phyloP scores from a whole-genome alignment of 2,797 vertebrate species.

The Lutra lutra region DNA sequence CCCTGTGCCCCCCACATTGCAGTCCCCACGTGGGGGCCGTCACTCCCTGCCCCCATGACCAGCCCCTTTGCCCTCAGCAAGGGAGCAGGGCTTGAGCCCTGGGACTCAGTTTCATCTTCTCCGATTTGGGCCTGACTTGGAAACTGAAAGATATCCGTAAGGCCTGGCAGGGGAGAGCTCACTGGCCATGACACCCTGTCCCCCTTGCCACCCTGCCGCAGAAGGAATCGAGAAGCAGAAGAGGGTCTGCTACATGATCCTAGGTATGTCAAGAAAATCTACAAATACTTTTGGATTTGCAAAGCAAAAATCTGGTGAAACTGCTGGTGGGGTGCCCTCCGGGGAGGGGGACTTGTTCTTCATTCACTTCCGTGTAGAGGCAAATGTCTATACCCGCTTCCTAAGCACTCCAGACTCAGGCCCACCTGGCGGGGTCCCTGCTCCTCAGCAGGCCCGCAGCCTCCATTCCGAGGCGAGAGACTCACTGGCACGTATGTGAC shows the following conservation, averaged over 20 bases:
- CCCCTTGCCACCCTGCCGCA: background rate
- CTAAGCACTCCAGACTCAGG: background rate
- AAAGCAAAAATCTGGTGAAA: background rate
- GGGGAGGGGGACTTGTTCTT: background rate
- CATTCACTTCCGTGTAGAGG: background rate
- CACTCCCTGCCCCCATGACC: background rate
- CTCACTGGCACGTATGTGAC: fast-evolving
- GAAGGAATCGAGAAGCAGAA: background rate
- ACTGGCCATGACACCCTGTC: background rate
- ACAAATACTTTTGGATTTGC: background rate
- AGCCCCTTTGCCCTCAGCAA: background rate
- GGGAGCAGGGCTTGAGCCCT: background rate
- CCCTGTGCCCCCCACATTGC: background rate
- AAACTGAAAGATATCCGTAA: background rate
- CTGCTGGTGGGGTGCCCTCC: no score
- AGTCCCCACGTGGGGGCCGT: background rate
- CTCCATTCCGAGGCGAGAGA: background rate
- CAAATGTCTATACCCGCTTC: background rate
- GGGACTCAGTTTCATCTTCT: background rate
- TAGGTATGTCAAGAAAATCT: background rate
- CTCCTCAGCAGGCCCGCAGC: no score
- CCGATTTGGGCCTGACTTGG: background rate
- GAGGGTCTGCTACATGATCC: background rate
- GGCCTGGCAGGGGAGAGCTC: background rate
- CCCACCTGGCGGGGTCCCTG: background rate